These are phyloP conservation scores for Nothura maculosa DNA, from an alignment of 2,797 vertebrate species.

Conservation along the genomic window DNA sequence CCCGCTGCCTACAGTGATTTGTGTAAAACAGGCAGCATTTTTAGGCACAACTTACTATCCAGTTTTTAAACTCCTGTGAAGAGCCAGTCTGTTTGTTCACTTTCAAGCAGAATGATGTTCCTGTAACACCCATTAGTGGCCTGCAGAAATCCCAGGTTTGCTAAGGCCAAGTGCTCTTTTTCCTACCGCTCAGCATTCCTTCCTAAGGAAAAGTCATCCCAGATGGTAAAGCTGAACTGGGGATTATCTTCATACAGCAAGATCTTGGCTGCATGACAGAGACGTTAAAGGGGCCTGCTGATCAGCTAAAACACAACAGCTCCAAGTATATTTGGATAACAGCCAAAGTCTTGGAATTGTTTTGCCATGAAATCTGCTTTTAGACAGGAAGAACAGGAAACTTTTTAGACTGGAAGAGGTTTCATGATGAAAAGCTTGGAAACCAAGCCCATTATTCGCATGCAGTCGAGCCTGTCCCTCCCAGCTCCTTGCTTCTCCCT, in stretches of 20 bases:
- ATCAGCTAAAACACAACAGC: slow-evolving; percentile 56
- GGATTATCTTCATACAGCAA: slow-evolving; percentile 48
- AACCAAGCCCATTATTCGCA: slow-evolving; percentile 71
- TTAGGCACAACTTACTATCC: not conserved
- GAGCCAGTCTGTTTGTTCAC: not conserved
- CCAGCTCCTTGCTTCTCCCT: not conserved
- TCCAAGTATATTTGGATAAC: slow-evolving; percentile 53
- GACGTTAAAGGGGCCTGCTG: slow-evolving; percentile 57
- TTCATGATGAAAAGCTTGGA: slow-evolving; percentile 57
- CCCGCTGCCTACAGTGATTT: not conserved
- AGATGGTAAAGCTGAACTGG: slow-evolving; percentile 1
- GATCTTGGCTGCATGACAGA: slow-evolving; percentile 55
- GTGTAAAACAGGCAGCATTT: not conserved
- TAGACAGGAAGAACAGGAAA: slow-evolving; percentile 66
- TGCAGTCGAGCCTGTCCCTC: slow-evolving; percentile 55
- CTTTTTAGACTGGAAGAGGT: slow-evolving; percentile 58
- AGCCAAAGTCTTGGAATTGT: slow-evolving; percentile 72
- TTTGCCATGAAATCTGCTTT: slow-evolving; percentile 75
- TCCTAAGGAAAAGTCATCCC: slow-evolving; percentile 37
- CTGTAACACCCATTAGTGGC: not conserved
- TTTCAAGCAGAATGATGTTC: not conserved
- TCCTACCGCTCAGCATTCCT: not conserved
- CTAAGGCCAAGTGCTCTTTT: not conserved
- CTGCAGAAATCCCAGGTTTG: not conserved
- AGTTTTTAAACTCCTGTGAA: not conserved